These are phyloP conservation scores for Harpagifer antarcticus DNA, from an alignment of 2,797 vertebrate genomes.

Conservation along the genomic window DNA sequence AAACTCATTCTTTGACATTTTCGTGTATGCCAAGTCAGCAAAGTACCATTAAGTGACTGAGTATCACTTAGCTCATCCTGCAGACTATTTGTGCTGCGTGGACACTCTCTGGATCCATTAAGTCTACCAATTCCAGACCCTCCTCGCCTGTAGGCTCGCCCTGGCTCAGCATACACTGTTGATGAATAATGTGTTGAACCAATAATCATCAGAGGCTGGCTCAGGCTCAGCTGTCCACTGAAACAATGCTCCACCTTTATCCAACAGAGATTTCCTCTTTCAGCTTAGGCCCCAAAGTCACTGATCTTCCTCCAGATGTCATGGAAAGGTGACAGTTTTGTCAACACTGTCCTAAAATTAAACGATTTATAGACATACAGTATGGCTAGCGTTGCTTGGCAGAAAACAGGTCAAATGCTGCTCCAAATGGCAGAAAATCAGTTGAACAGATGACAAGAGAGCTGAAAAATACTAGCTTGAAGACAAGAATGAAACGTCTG, in stretches of 20 bases:
- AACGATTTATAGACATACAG: conserved; percentile 43
- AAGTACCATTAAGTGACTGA: conserved; percentile 43
- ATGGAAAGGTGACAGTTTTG: conserved; percentile 52
- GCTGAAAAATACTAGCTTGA: conserved; percentile 16
- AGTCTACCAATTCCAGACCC: conserved; percentile 46
- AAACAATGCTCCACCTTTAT: conserved; percentile 35
- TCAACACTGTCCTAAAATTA: conserved; percentile 48
- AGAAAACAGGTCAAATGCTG: conserved; percentile 23
- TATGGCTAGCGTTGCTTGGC: conserved; percentile 31
- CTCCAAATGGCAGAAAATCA: conserved; percentile 38
- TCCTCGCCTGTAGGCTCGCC: conserved; percentile 25
- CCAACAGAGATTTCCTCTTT: conserved; percentile 26
- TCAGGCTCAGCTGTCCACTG: neutral
- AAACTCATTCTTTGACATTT: conserved; percentile 41
- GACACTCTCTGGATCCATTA: conserved; percentile 48
- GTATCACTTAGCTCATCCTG: conserved; percentile 36
- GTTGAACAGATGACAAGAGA: conserved; percentile 22
- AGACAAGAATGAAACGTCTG: conserved; percentile 31
- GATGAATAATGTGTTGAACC: conserved; percentile 46
- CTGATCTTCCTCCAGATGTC: conserved; percentile 49
- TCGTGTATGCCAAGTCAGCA: conserved; percentile 58
- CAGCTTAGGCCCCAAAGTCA: conserved; percentile 25
- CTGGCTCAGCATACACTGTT: conserved; percentile 24
- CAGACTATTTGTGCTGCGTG: conserved; percentile 49
- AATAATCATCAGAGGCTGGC: conserved; percentile 43